Base-by-base conservation (phyloP, 2,888 invertebrate genomes). In the Drosophila cracens region DNA sequence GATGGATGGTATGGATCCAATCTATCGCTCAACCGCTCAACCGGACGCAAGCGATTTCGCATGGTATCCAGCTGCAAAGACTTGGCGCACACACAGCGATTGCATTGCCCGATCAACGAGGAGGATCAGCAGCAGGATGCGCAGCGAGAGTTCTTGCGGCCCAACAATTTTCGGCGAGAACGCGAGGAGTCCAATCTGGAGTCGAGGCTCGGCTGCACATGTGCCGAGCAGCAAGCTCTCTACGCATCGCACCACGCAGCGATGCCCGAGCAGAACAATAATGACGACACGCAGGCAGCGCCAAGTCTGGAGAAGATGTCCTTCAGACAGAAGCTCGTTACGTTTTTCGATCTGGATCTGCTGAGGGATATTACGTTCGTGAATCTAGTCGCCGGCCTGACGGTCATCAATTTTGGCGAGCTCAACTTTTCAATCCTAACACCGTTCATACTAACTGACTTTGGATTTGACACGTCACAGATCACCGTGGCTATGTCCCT, bases 401-500 rank as follows among this genome's bases (percentile, higher is more conserved):
- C 96, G 0, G 93, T 96, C 46, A 96, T 96, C 0, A 95, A 95
- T 87, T 96, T 96, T 83, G 95, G 95, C 6, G 96, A 96, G 91
- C 83, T 96, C 8, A 96, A 96, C 90, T 96, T 96, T 90, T 95
- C 96, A 2, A 94, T 96, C 57, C 87, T 96, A 57, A 96, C 96
- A 0, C 96, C 96, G 1, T 96, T 96, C 76, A 95, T 96, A 79
- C 92, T 96, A n/a, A 94, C 94, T 25, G 96, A 96, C 83, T 95
- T 95, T 83, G 94, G 95, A 0, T 95, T 95, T 81, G 92, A 92
- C 4, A 92, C 89, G 0, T 52, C 89, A 4, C 91, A 96, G 92
- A 95, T 95, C 0, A 96, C 96, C 0, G 92, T 95, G 18, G 95
- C 95, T 60, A 96, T 96, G 95, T 96, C 96, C 0, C 92, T 96